Conservation (phyloP, 2,797 vertebrate species). For the Denticeps clupeoides region DNA sequence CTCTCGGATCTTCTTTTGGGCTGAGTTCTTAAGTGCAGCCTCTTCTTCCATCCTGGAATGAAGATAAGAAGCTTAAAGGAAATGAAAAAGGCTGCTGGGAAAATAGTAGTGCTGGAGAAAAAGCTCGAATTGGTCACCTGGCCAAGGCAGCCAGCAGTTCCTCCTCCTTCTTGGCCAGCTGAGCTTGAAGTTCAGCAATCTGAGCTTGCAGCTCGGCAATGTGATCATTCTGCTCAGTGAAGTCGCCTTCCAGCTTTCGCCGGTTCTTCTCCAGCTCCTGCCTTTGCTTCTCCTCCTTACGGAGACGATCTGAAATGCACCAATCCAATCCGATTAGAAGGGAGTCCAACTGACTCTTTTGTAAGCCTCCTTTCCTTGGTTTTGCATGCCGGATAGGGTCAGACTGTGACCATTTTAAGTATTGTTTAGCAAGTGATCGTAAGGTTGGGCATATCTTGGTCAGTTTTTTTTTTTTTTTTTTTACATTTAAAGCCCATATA, state of each 20-base stretch:
- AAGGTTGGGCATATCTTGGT: too few species aligned
- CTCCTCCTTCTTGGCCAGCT: conserved; percentile 92
- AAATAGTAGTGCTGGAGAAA: background rate
- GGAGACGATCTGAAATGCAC: conserved; percentile 68
- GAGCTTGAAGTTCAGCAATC: conserved; percentile 84
- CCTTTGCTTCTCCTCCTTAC: conserved; percentile 82
- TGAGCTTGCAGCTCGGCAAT: conserved; percentile 88
- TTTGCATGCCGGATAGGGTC: too few species aligned
- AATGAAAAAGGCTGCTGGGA: background rate
- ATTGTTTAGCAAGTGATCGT: too few species aligned
- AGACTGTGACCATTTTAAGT: too few species aligned
- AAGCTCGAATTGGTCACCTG: conserved; percentile 63
- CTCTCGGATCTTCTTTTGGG: conserved; percentile 85
- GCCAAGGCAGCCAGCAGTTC: conserved; percentile 80
- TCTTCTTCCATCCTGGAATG: conserved; percentile 84
- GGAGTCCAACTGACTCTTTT: background rate
- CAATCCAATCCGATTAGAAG: fast-evolving
- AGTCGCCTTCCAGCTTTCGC: conserved; percentile 88
- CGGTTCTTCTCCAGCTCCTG: conserved; percentile 93
- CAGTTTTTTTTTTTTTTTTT: too few species aligned
- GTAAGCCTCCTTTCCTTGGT: too few species aligned
- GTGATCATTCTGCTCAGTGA: conserved; percentile 79
- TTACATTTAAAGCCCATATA: too few species aligned
- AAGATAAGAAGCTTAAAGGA: background rate
- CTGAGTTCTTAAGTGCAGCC: conserved; percentile 76